Evolutionary conservation across 2,888 invertebrate genomes (phyloP).

Genomic region (Dorcus hopei): DNA sequence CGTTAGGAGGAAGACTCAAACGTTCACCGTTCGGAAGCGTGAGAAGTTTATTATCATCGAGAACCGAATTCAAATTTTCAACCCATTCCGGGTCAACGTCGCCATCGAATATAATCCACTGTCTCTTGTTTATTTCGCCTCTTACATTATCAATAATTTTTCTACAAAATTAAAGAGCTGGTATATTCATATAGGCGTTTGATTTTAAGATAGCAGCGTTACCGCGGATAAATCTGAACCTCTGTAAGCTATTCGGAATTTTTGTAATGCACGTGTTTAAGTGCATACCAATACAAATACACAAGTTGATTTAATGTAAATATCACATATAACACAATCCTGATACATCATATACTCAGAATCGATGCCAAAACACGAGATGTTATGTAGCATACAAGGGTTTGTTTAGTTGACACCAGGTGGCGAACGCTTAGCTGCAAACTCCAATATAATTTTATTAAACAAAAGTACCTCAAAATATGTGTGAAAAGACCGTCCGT

Average conservation of each 20-base stretch:
- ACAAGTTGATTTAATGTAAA: too few species aligned
- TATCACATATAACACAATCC: too few species aligned
- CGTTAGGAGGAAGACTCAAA: constrained; percentile 94
- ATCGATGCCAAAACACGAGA: too few species aligned
- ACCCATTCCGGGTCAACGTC: constrained; percentile 99
- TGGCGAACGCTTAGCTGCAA: too few species aligned
- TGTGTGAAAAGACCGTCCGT: constrained; percentile 99
- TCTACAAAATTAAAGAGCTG: constrained; percentile 49
- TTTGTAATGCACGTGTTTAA: too few species aligned
- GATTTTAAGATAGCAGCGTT: too few species aligned
- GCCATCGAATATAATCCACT: constrained; percentile 99
- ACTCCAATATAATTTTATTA: background rate
- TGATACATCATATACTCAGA: too few species aligned
- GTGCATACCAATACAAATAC: too few species aligned
- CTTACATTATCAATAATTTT: constrained; percentile 99
- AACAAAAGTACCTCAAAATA: constrained; percentile 67
- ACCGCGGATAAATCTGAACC: too few species aligned
- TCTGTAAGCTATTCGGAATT: too few species aligned
- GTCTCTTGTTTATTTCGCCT: constrained; percentile 97
- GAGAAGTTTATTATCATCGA: constrained; percentile 97
- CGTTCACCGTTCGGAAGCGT: constrained; percentile 99
- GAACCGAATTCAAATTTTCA: constrained; percentile 97
- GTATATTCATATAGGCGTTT: background rate
- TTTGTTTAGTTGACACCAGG: too few species aligned
- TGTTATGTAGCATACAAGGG: too few species aligned